Conservation (phyloP, 2,797 vertebrate genomes). For the Sebastes umbrosus region DNA sequence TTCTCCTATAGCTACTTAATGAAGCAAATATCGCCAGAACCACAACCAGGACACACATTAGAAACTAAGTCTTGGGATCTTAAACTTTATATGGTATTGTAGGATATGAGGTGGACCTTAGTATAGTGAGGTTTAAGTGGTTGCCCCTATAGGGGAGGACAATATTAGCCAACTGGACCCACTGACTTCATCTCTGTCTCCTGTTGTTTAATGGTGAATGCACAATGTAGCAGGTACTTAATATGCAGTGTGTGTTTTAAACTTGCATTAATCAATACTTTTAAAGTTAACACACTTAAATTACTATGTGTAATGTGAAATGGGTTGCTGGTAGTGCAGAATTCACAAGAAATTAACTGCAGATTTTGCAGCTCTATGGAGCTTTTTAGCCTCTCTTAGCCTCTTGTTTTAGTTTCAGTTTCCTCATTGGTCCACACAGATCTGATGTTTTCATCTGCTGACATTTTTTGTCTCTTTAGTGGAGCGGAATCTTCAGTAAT, state of each 20-base stretch:
- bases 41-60: too few species aligned
- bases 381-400: background rate
- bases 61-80: too few species aligned
- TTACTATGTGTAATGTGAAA: background rate
- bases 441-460: background rate
- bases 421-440: background rate
- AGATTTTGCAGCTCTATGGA: background rate
- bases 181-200: background rate
- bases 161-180: background rate
- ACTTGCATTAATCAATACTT: background rate
- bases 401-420: background rate
- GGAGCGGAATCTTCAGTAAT: background rate
- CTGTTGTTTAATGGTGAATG: background rate
- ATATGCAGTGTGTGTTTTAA: background rate
- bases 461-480: too few species aligned
- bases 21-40: too few species aligned
- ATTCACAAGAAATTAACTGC: background rate
- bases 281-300: background rate
- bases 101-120: background rate
- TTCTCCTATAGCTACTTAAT: too few species aligned
- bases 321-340: background rate
- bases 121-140: background rate
- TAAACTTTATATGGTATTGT: background rate
- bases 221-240: background rate
- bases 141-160: background rate